These are phyloP conservation scores for Chymomyza amoena DNA, from an alignment of 2,888 invertebrate species.

Conservation along the genomic window DNA sequence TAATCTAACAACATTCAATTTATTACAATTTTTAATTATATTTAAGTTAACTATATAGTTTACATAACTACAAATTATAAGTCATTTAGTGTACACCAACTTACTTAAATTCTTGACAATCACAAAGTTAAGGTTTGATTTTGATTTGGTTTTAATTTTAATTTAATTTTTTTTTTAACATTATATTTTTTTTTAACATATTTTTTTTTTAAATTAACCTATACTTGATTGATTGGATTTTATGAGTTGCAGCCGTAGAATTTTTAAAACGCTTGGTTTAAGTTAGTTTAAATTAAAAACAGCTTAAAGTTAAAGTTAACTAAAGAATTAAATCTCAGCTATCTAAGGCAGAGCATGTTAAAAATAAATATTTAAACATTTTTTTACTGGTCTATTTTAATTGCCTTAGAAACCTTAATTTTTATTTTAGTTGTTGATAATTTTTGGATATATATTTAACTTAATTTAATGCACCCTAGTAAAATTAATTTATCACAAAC, in stretches of 20 bases:
- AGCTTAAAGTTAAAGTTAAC: neutral
- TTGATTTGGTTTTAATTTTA: constrained; percentile 29
- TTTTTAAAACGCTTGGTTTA: constrained; percentile 27
- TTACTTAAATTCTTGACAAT: constrained; percentile 68
- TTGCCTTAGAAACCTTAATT: neutral
- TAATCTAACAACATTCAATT: neutral
- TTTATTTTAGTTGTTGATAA: neutral
- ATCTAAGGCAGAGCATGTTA: neutral
- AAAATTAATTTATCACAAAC: constrained; percentile 50
- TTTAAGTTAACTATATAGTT: constrained; percentile 41
- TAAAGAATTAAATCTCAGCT: neutral
- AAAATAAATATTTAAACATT: neutral
- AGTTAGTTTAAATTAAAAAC: neutral
- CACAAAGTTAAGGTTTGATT: constrained; percentile 68
- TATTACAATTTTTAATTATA: constrained; percentile 23
- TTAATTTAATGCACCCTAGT: neutral
- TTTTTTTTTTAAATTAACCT: constrained; percentile 17
- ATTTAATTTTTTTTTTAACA: constrained; percentile 11
- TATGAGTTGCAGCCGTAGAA: constrained; percentile 29
- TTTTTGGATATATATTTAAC: neutral
- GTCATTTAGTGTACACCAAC: constrained; percentile 35
- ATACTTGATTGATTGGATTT: constrained; percentile 26
- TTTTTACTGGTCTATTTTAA: neutral
- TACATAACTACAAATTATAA: constrained; percentile 37
- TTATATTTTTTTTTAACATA: neutral